Percentiles rank a stretch among this genome's conserved stretches.
Conservation (phyloP, 1,140 invertebrate species). For the Drosophila subpulchrella region DNA sequence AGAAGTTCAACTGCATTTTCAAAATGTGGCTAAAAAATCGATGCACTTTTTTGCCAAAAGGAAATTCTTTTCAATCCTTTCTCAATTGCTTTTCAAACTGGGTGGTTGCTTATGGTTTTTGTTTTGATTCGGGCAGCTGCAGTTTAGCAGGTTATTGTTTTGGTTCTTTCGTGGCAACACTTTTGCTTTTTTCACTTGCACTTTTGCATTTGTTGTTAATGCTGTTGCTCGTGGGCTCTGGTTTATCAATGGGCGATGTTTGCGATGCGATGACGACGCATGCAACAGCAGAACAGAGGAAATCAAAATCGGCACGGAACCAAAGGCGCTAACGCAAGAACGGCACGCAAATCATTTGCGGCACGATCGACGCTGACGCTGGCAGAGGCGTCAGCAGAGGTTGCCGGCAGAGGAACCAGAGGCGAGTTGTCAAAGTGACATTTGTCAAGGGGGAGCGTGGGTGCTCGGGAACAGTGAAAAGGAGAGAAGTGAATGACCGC, state of each 20-base stretch:
- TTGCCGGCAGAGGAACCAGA: constrained; percentile 12
- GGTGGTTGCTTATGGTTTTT: neutral
- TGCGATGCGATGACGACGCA: constrained; percentile 64
- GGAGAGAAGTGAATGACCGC: constrained; percentile 55
- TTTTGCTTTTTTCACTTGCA: constrained; percentile 71
- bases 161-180: constrained; percentile 51
- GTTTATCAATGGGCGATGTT: constrained; percentile 53
- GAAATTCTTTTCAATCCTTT: neutral
- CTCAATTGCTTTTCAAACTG: constrained; percentile 21
- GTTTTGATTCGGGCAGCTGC: constrained; percentile 22
- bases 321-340: constrained; percentile 69
- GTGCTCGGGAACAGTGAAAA: neutral
- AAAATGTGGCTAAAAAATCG: neutral
- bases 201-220: constrained; percentile 43
- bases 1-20: too few species aligned
- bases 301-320: constrained; percentile 64
- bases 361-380: constrained; percentile 47
- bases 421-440: constrained; percentile 67
- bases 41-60: too few species aligned
- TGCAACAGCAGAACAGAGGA: constrained; percentile 78
- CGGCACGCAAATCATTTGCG: constrained; percentile 71
- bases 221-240: constrained; percentile 36
- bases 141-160: constrained; percentile 33
- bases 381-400: constrained; percentile 21
- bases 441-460: constrained; percentile 24